Evolutionary conservation across 2,888 invertebrate genomes (phyloP).

Genomic region (Drepana falcataria): DNA sequence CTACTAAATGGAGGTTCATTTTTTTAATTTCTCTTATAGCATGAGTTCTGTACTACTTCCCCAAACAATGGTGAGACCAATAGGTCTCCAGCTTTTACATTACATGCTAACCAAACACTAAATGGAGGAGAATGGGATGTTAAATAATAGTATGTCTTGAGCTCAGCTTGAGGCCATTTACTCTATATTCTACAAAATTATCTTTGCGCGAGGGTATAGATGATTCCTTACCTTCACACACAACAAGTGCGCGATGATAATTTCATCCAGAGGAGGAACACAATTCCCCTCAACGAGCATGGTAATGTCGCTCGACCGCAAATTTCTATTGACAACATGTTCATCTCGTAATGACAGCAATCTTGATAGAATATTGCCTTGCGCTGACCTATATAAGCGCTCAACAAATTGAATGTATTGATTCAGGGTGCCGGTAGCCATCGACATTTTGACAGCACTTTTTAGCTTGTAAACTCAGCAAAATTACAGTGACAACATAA

Average conservation of each 20-base stretch:
- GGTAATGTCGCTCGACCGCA: slow-evolving; percentile 85
- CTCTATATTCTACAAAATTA: slow-evolving; percentile 32
- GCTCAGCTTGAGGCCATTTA: too few species aligned
- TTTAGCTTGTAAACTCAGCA: background rate
- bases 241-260: slow-evolving; percentile 85
- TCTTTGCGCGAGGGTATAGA: slow-evolving; percentile 72
- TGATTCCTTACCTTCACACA: slow-evolving; percentile 76
- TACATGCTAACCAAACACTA: too few species aligned
- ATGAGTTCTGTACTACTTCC: too few species aligned
- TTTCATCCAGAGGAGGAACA: slow-evolving; percentile 86
- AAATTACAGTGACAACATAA: too few species aligned
- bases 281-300: slow-evolving; percentile 83
- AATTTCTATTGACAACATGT: slow-evolving; percentile 83
- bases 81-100: too few species aligned
- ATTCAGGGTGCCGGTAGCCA: slow-evolving; percentile 47
- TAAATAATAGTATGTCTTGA: too few species aligned
- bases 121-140: too few species aligned
- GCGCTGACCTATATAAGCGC: slow-evolving; percentile 79
- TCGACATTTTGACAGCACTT: slow-evolving; percentile 19
- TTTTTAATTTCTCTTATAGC: too few species aligned
- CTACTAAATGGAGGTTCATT: too few species aligned
- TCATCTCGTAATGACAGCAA: slow-evolving; percentile 83
- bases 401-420: slow-evolving; percentile 76
- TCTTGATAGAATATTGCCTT: slow-evolving; percentile 79
- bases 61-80: too few species aligned